These are phyloP conservation scores for Galaxias olidus DNA, from an alignment of 2,797 vertebrate genomes.

Conservation along the genomic window DNA sequence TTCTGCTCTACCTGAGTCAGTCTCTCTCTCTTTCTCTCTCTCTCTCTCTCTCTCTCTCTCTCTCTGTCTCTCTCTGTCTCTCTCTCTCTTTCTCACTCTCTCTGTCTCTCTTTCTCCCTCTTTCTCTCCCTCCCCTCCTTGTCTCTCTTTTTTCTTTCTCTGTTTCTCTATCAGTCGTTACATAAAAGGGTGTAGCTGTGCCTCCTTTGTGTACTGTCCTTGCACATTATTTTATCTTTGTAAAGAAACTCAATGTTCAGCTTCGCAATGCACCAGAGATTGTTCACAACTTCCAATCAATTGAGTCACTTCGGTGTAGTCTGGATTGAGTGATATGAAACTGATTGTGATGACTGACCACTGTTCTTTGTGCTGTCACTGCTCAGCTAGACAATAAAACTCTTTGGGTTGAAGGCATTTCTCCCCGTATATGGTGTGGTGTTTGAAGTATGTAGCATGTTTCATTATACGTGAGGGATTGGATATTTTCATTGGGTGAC, in stretches of 20 bases:
- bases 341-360: conserved; percentile 2
- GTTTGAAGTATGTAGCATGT: too few species aligned
- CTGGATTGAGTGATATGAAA: background rate
- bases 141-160: background rate
- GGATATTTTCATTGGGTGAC: too few species aligned
- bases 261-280: too few species aligned
- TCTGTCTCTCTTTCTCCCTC: background rate
- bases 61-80: too few species aligned
- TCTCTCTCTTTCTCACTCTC: background rate
- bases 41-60: background rate
- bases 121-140: background rate
- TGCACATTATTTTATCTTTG: conserved; percentile 41
- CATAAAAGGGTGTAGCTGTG: conserved; percentile 42
- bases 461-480: too few species aligned
- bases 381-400: background rate
- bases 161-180: conserved; percentile 28
- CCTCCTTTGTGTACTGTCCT: conserved; percentile 37
- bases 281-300: too few species aligned
- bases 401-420: background rate
- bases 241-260: conserved; percentile 15
- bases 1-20: conserved; percentile 3
- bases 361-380: background rate
- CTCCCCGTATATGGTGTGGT: too few species aligned
- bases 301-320: too few species aligned
- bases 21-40: background rate